These are phyloP conservation scores for Dermatemys mawii DNA, from an alignment of 2,113 vertebrate species.

Conservation along the genomic window DNA sequence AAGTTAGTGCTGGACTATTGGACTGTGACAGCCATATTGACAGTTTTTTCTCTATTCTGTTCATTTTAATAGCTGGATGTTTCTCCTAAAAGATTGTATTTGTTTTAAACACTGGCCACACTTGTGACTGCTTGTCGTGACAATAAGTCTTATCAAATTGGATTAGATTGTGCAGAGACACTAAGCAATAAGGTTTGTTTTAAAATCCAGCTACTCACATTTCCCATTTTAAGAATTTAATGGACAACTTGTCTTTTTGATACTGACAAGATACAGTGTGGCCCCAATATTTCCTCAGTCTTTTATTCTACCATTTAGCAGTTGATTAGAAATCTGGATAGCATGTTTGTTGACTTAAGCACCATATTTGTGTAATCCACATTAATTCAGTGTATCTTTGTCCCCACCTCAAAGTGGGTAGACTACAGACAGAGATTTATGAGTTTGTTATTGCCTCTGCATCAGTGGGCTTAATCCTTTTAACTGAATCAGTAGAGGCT, in stretches of 20 bases:
- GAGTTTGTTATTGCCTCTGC: neutral
- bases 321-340: neutral
- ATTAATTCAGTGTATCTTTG: neutral
- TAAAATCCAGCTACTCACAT: neutral
- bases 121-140: neutral
- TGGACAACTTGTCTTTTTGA: neutral
- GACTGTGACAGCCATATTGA: neutral
- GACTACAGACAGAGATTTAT: neutral
- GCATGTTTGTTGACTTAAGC: neutral
- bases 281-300: neutral
- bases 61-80: conserved; percentile 2
- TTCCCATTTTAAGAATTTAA: neutral
- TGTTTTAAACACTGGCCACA: neutral
- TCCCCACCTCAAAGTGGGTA: neutral
- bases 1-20: neutral
- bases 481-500: neutral
- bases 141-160: neutral
- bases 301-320: neutral
- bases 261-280: neutral
- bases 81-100: neutral
- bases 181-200: neutral
- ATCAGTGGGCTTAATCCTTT: neutral
- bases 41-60: neutral
- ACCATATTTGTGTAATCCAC: neutral
- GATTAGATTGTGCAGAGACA: neutral